Base-by-base conservation (phyloP, 1,140 invertebrate species). In the Anastatus disparis region DNA sequence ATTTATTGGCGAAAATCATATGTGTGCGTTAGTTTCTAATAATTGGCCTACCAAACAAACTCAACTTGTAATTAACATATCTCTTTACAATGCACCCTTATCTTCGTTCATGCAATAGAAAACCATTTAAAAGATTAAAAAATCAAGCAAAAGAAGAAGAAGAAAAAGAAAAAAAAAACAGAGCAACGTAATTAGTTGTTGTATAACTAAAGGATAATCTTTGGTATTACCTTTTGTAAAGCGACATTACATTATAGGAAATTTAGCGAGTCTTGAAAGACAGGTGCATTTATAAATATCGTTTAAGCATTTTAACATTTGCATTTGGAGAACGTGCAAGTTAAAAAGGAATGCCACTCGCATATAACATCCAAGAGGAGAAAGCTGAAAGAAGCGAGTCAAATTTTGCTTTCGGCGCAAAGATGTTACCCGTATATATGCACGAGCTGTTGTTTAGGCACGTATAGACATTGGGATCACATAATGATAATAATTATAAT, bases 51-150 rank as follows among this genome's bases (percentile, higher is more conserved):
- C 24, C 24, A 7, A 24, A 12, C 22, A n/a, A n/a, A n/a, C n/a
- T n/a, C n/a, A n/a, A 20, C 53, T n/a, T 26, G 27, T n/a, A 61
- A 61, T 61, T 61, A 61, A 61, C 40, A 61, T 61, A 44, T 61
- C 22, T 26, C 56, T 7, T 20, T 44, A 1, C 26, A 29, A 20
- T 4, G 58, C 24, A 1, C 17, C 42, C 20, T 31, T 29, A 20
- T 50, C 27, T 26, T 48, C 17, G 17, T 27, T 35, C 17, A n/a
- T n/a, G 13, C 10, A 24, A 50, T 38, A 27, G 17, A 50, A 50
- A 17, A 63, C 1, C 3, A 8, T 27, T n/a, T 22, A n/a, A n/a
- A n/a, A n/a, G n/a, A n/a, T n/a, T n/a, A n/a, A n/a, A n/a, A n/a
- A n/a, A n/a, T n/a, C n/a, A n/a, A n/a, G n/a, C n/a, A n/a, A n/a